Evolutionary conservation across 2,888 invertebrate species (phyloP).

Genomic region (Hydrotaea diabolus): DNA sequence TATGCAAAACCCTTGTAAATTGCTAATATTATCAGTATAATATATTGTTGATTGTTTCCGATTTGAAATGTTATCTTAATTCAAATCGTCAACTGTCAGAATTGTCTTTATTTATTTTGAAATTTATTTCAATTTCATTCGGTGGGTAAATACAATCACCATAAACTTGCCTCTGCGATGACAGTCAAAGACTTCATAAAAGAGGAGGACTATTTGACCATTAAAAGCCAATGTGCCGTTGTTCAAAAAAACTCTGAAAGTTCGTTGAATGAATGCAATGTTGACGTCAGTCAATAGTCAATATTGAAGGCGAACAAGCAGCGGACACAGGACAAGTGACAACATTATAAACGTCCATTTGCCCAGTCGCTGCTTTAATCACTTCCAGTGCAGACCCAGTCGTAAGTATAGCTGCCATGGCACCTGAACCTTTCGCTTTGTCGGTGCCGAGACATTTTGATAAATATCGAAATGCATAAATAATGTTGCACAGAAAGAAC

Average conservation of each 20-base stretch:
- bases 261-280: slow-evolving; percentile 28
- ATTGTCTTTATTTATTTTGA: background rate
- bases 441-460: slow-evolving; percentile 51
- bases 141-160: background rate
- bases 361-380: background rate
- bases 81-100: background rate
- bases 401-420: background rate
- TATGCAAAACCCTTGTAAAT: too few relatives aligned
- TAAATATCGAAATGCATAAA: slow-evolving; percentile 68
- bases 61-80: background rate
- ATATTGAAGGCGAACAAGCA: slow-evolving; percentile 29
- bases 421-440: background rate
- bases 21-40: too few relatives aligned
- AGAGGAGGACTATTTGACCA: background rate
- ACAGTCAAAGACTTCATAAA: background rate
- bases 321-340: slow-evolving; percentile 36
- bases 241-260: background rate
- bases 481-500: slow-evolving; percentile 68
- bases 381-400: background rate
- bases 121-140: background rate
- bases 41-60: background rate
- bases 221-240: background rate
- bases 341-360: slow-evolving; percentile 26
- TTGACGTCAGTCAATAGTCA: slow-evolving; percentile 39
- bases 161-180: background rate